Conservation (phyloP, 2,113 vertebrate genomes). For the Rhizomys pruinosus region DNA sequence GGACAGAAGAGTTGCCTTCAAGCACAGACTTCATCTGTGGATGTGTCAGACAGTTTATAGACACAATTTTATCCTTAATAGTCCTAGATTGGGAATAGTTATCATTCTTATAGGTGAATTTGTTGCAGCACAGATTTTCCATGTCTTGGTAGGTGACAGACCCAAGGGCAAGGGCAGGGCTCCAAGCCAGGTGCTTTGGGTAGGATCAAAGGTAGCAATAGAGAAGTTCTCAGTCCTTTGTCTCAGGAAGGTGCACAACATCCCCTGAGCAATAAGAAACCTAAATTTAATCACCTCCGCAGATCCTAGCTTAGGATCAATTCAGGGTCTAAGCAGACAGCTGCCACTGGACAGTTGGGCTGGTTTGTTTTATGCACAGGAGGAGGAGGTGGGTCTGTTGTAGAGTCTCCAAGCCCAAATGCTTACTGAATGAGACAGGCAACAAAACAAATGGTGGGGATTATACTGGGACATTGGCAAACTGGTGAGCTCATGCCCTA, state of each 20-base stretch:
- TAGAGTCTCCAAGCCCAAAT: not conserved
- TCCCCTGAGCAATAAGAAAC: not conserved
- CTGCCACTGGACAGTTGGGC: too few species aligned
- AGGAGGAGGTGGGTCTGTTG: not conserved
- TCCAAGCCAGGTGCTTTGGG: not conserved
- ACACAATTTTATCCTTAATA: not conserved
- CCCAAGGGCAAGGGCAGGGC: not conserved
- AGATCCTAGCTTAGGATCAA: too few species aligned
- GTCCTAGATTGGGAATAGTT: not conserved
- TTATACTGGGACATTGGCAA: not conserved
- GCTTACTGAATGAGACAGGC: not conserved
- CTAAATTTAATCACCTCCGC: not conserved
- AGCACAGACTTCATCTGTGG: not conserved
- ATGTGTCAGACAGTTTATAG: not conserved
- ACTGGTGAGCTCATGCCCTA: not conserved
- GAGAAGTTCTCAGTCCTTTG: not conserved
- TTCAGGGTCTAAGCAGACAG: too few species aligned
- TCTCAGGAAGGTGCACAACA: not conserved
- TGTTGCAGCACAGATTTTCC: not conserved
- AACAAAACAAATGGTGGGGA: fast-evolving
- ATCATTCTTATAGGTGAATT: not conserved
- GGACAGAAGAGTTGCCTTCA: not conserved
- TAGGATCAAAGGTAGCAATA: not conserved
- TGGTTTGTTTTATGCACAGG: not conserved
- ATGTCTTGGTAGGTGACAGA: not conserved